A percentile compares a stretch with the other conserved stretches of the same genome.
Evolutionary conservation across 2,113 vertebrate genomes (phyloP).

Genomic region (Tretioscincus oriximinensis): DNA sequence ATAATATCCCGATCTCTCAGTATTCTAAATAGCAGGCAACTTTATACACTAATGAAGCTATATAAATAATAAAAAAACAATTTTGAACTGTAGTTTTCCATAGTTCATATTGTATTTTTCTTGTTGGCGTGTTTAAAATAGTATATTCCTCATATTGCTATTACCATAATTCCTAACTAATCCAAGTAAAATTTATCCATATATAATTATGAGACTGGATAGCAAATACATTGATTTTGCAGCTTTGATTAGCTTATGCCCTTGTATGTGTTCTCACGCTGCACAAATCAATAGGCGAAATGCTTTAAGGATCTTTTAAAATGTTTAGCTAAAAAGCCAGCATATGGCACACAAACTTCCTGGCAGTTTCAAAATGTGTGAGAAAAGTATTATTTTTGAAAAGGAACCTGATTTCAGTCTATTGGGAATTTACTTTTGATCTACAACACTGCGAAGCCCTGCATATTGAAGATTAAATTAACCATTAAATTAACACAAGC

Average conservation of each 20-base stretch:
- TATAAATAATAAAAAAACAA: background rate
- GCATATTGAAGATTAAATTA: conserved; percentile 67
- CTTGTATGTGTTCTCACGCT: background rate
- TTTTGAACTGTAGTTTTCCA: background rate
- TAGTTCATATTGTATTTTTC: background rate
- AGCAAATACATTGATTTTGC: conserved; percentile 2
- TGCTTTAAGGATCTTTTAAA: conserved; percentile 15
- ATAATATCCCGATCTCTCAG: background rate
- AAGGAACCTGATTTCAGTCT: conserved; percentile 17
- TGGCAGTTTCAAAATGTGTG: conserved; percentile 22
- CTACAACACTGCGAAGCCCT: conserved; percentile 39
- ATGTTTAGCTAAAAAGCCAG: conserved; percentile 31
- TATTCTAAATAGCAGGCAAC: background rate
- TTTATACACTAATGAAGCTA: background rate
- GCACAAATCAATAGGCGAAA: background rate
- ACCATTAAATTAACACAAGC: conserved; percentile 60
- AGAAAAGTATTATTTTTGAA: conserved; percentile 38
- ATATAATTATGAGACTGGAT: background rate
- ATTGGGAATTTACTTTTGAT: conserved; percentile 39
- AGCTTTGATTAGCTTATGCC: conserved; percentile 14
- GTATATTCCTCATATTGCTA: background rate
- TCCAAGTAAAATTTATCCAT: background rate
- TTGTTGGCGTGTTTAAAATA: background rate
- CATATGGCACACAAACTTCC: conserved; percentile 40
- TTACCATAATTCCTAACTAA: background rate